Evolutionary conservation across 2,797 vertebrate genomes (phyloP), one percentile per base, ranked within the genome.

Genomic region (Carcharodon carcharias): DNA sequence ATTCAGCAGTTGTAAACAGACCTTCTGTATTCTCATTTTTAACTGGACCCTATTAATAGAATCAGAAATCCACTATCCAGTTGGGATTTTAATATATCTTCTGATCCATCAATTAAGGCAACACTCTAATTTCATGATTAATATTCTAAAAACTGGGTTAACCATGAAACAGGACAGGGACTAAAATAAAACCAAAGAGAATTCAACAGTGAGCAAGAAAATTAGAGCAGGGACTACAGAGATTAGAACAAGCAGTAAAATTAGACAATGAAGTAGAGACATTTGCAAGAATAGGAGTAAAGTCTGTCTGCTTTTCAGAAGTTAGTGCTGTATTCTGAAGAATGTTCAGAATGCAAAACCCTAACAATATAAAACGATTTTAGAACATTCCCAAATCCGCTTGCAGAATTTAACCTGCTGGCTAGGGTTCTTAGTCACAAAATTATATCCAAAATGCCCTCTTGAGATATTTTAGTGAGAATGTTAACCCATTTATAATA

Each of bases 211-310:
- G 82, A 85, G 21, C 45, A 85, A 21, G 40, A 23, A 50, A 85
- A 85, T 85, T 85, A 85, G 8, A 85, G 82, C 26, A 85, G 21
- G 82, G 82, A 85, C 82, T 85, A 50, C 23, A 85, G 82, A 85
- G 82, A 85, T 85, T 85, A 85, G n/a, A 85, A 85, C 40, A 85
- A 23, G 40, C 80, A 85, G 45, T 85, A 85, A 50, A 85, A 85
- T 85, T 85, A 85, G 82, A 50, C 45, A 26, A 26, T 23, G 82
- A 26, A 50, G 21, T 85, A 50, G 18, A 85, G 31, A 77, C 12
- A 77, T 77, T 77, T 77, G 31, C n/a, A 21, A 50, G 82, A 85
- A 50, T 50, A 50, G 50, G 50, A 50, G 21, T 21, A 26, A 50
- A 6, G 82, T 85, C 7, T 50, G 21, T 23, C 45, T 50, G 82